These are phyloP conservation scores for Pseudochirops cupreus DNA, from an alignment of 2,797 vertebrate genomes.

Conservation along the genomic window DNA sequence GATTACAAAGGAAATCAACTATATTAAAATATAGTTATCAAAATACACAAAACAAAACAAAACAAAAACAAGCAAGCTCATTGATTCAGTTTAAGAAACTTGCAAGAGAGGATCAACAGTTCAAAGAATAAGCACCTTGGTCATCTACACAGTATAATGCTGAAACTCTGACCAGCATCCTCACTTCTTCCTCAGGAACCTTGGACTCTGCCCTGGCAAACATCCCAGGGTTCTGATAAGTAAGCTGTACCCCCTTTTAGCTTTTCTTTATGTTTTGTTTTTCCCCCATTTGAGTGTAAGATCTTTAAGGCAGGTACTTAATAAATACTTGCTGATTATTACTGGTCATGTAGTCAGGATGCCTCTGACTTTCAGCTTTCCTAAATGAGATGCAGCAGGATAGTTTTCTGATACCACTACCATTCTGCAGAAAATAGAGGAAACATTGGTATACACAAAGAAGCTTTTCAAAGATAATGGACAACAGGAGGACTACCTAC, in stretches of 20 bases:
- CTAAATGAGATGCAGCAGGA: neutral
- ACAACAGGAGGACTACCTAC: neutral
- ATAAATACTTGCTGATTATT: neutral
- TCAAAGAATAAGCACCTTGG: neutral
- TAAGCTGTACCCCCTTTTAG: neutral
- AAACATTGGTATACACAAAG: neutral
- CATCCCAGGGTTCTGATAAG: neutral
- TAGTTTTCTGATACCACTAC: neutral
- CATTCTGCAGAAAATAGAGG: neutral
- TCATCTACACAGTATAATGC: neutral
- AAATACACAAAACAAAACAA: neutral
- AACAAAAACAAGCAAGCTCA: neutral
- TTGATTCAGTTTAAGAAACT: neutral
- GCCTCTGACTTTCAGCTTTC: neutral
- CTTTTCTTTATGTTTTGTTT: neutral
- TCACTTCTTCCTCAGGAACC: neutral
- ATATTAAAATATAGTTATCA: neutral
- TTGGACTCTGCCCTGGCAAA: neutral
- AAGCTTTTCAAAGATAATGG: neutral
- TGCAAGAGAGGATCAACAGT: neutral
- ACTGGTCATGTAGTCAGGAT: neutral
- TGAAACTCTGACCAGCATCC: neutral
- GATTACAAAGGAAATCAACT: neutral
- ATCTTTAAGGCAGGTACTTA: neutral
- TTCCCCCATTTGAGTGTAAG: neutral